Base-by-base conservation (phyloP, 2,888 invertebrate species). In the Brachynemurus nebulosus region DNA sequence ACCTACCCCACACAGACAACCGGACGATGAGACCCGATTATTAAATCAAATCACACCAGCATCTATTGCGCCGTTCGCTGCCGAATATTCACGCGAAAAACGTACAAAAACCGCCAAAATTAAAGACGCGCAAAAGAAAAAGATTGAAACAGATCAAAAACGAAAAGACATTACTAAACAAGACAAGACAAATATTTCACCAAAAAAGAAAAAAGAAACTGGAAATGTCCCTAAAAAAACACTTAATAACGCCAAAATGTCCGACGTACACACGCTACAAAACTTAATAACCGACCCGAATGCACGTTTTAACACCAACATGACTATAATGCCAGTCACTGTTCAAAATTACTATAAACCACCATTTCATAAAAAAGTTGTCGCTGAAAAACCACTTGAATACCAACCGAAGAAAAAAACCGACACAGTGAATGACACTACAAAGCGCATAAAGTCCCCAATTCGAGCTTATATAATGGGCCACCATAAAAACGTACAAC, bases 301-400 rank as follows among this genome's bases (percentile, higher is more conserved):
- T 19, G 37, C 37, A n/a, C 17, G 37, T 20, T 37, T 37, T 20
- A 37, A 37, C 7, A 37, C 18, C 8, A 37, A 18, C 18, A 37
- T 37, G 37, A 37, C 37, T 4, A 37, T 37, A 37, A 37, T 37
- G 37, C 37, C 37, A n/a, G 37, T 37, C 6, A 37, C 37, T 20
- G 37, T 37, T 7, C 18, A 37, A 37, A 37, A 16, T 19, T 19
- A 18, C 8, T 37, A 19, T 9, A 37, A 37, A 21, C 18, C 37
- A n/a, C 37, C 12, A 2, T 19, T 20, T 18, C 8, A 7, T 6
- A 37, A 37, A 37, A 17, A 19, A 8, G 37, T 20, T n/a, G 8
- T 19, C 8, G 37, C 37, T 4, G 37, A 37, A 19, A 37, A 37
- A 37, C 37, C 37, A 19, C 20, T 37, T 9, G 37, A 37, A 5